Evolutionary conservation across 2,113 vertebrate species (phyloP).

Genomic region (Entomyzon cyanotis): DNA sequence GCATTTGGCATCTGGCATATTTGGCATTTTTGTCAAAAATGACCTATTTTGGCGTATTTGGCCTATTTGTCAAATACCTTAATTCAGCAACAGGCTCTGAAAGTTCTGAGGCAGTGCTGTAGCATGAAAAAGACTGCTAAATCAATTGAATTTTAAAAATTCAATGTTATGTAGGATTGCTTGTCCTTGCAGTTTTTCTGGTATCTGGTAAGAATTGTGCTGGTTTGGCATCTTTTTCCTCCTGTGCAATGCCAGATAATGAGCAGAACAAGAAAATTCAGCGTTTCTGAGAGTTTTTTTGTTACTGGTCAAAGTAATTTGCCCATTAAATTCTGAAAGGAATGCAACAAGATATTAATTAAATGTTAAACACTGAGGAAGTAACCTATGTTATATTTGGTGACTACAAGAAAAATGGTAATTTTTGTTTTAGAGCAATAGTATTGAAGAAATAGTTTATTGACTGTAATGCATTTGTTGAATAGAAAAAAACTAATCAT

Average conservation of each 20-base stretch:
- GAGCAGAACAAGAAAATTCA: not conserved
- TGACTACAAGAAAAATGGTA: not conserved
- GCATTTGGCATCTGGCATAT: not conserved
- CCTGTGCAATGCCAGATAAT: not conserved
- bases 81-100: not conserved
- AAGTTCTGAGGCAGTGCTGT: not conserved
- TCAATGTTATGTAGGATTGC: accelerated
- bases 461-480: not conserved
- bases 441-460: not conserved
- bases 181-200: not conserved
- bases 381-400: not conserved
- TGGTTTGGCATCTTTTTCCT: not conserved
- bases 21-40: too few relatives aligned
- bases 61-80: not conserved
- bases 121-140: not conserved
- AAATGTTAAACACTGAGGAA: not conserved
- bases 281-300: not conserved
- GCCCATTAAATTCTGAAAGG: not conserved
- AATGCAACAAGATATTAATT: not conserved
- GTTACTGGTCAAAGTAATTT: not conserved
- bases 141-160: not conserved
- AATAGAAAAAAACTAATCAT: not conserved
- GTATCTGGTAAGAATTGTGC: not conserved
- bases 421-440: not conserved
- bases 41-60: too few relatives aligned